Evolutionary conservation across 2,797 vertebrate genomes (phyloP).

Genomic region (Synanceia verrucosa): DNA sequence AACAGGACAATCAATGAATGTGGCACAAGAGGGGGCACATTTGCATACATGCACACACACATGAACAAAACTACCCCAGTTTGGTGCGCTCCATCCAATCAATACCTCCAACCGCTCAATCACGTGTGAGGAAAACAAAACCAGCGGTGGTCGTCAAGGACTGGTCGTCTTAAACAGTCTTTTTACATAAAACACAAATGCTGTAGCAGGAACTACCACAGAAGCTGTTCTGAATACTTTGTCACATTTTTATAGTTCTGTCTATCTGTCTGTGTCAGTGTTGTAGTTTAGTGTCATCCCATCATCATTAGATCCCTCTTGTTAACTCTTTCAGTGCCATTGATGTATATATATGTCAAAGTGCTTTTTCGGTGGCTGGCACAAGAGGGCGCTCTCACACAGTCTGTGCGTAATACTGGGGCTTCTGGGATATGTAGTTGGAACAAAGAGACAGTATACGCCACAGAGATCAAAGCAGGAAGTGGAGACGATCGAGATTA

Average conservation of each 20-base stretch:
- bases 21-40: not conserved
- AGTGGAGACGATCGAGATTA: too few relatives aligned
- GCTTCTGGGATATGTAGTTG: too few relatives aligned
- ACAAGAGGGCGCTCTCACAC: too few relatives aligned
- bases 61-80: not conserved
- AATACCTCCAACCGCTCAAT: constrained; percentile 19
- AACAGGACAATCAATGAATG: constrained; percentile 26
- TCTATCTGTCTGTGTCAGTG: not conserved
- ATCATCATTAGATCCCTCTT: not conserved
- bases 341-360: too few relatives aligned
- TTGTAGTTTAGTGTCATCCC: not conserved
- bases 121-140: constrained; percentile 23
- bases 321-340: too few relatives aligned
- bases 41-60: not conserved
- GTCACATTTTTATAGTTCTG: not conserved
- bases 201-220: not conserved
- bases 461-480: too few relatives aligned
- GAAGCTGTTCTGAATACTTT: not conserved
- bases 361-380: too few relatives aligned
- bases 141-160: not conserved
- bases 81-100: constrained; percentile 12
- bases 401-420: too few relatives aligned
- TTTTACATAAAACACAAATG: too few relatives aligned
- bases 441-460: too few relatives aligned
- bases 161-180: not conserved